A percentile compares a stretch with the other conserved stretches of the same genome.
These are phyloP conservation scores for Spheniscus mendiculus DNA, from an alignment of 2,113 vertebrate species.

Conservation along the genomic window DNA sequence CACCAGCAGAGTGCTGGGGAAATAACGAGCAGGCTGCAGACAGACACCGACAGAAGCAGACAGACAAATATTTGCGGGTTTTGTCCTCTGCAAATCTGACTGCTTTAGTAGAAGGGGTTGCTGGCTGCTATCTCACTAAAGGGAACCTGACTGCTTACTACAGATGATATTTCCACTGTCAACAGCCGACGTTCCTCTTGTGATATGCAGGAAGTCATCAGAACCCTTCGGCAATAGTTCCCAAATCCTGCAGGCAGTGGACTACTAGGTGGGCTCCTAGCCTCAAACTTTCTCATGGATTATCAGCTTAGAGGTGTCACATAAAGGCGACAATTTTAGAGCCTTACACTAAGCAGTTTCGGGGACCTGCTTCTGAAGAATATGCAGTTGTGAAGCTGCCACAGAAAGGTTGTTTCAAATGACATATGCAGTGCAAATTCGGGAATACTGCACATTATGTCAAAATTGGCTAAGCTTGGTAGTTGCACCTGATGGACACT, in stretches of 20 bases:
- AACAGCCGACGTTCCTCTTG: not conserved
- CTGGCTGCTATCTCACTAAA: not conserved
- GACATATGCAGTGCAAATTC: rapidly evolving
- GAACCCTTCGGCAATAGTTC: rapidly evolving
- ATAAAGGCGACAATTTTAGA: not conserved
- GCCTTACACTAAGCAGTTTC: not conserved
- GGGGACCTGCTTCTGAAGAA: not conserved
- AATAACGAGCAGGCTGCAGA: not conserved
- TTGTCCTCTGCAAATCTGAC: not conserved
- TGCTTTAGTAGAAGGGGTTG: not conserved
- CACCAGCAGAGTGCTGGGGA: not conserved
- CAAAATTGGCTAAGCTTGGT: too few relatives aligned
- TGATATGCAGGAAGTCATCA: not conserved
- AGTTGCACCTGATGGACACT: not conserved
- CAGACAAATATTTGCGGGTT: rapidly evolving
- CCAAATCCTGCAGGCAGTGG: not conserved
- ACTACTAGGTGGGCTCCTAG: not conserved
- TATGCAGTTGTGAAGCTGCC: not conserved
- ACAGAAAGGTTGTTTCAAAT: not conserved
- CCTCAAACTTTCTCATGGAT: not conserved
- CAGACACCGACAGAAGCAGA: not conserved
- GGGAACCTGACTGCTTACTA: not conserved
- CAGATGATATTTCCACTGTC: not conserved
- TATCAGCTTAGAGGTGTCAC: not conserved
- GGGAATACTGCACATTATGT: too few relatives aligned